A percentile compares a stretch with the other conserved stretches of the same genome.
phyloP scores from a whole-genome alignment of 2,888 invertebrate genomes.

The Sericinus montela region DNA sequence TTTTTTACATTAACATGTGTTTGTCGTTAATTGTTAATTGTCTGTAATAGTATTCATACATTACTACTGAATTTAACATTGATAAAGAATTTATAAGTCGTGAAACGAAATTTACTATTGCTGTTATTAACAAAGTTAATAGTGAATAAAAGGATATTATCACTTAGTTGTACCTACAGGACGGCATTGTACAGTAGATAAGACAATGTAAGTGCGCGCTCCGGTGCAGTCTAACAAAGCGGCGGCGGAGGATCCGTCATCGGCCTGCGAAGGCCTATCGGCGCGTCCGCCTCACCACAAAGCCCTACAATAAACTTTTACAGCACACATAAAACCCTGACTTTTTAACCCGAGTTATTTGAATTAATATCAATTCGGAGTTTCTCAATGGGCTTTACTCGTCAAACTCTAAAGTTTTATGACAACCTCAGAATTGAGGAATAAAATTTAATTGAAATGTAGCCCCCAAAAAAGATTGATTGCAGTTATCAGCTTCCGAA shows the following conservation, averaged over 20 bases:
- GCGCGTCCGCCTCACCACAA: conserved; percentile 76
- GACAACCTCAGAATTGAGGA: conserved; percentile 73
- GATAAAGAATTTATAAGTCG: too few relatives aligned
- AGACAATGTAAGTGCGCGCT: conserved; percentile 27
- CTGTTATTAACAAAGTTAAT: conserved; percentile 6
- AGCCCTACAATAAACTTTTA: conserved; percentile 78
- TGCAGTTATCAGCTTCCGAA: conserved; percentile 78
- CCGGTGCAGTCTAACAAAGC: conserved; percentile 27
- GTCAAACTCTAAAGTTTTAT: conserved; percentile 78
- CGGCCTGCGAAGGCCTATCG: conserved; percentile 57
- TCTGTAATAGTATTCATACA: too few relatives aligned
- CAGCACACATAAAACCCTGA: conserved; percentile 77
- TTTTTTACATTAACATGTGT: too few relatives aligned
- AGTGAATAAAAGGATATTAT: conserved; percentile 13
- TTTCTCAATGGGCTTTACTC: conserved; percentile 79
- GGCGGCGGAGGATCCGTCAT: conserved; percentile 52
- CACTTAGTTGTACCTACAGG: conserved; percentile 6
- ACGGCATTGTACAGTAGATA: conserved; percentile 20
- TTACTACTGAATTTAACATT: too few relatives aligned
- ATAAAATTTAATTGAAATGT: conserved; percentile 80
- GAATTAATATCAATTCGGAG: conserved; percentile 79
- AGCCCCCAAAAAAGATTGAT: conserved; percentile 69
- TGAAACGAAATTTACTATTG: too few relatives aligned
- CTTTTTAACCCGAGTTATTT: conserved; percentile 79
- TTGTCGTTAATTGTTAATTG: too few relatives aligned